Conservation (phyloP, 2,797 vertebrate species). For the Amazona finschi region DNA sequence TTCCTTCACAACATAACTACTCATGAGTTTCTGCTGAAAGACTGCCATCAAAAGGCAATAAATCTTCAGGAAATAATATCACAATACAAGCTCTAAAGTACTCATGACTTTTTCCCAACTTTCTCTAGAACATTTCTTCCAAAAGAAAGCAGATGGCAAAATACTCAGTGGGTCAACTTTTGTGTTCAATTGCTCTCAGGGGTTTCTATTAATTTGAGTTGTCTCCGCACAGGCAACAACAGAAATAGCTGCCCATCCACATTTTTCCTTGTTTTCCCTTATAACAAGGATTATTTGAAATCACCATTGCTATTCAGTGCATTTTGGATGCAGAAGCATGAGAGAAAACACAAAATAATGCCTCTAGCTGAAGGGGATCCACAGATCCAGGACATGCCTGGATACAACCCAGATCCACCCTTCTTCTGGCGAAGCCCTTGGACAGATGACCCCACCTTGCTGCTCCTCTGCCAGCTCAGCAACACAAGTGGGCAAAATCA, state of each 20-base stretch:
- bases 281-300: background rate
- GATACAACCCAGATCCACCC: background rate
- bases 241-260: background rate
- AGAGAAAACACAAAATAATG: background rate
- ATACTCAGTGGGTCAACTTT: constrained; percentile 36
- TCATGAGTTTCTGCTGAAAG: constrained; percentile 60
- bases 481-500: background rate
- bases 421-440: background rate
- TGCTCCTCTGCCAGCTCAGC: background rate
- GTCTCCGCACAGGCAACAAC: background rate
- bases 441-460: background rate
- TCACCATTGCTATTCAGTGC: background rate
- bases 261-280: background rate
- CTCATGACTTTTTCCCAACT: constrained; percentile 49
- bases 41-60: constrained; percentile 63
- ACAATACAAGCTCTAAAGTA: constrained; percentile 22
- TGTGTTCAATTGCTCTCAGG: background rate
- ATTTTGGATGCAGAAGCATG: background rate
- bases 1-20: constrained; percentile 47
- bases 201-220: background rate
- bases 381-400: background rate
- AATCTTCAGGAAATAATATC: constrained; percentile 61
- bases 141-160: constrained; percentile 59
- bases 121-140: constrained; percentile 47
- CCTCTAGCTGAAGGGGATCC: background rate